Base-by-base conservation (phyloP, 2,888 invertebrate species). In the Rotaria sp. region DNA sequence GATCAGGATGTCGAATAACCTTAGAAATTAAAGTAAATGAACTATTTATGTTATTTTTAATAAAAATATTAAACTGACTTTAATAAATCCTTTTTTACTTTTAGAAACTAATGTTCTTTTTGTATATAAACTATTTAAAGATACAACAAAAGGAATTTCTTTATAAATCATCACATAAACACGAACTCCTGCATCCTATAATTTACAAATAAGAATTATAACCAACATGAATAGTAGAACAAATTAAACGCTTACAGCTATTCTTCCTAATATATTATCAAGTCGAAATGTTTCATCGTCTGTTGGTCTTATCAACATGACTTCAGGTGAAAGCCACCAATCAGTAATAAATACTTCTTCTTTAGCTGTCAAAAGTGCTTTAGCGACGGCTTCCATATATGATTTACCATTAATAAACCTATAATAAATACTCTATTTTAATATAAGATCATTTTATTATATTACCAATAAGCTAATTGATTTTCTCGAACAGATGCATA, bases 321-420 rank as follows among this genome's bases (percentile, higher is more conserved):
- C 95, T 92, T 97, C 96, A 0, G 97, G 97, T 90, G 96, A 96
- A 48, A 97, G 92, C 87, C 98, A 99, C 99, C 99, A 99, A 92
- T 98, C 98, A 0, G 97, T 95, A 85, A 99, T 97, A 92, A 95
- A 97, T 88, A 99, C 96, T 92, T 99, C 98, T 90, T 98, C 96
- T 88, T 93, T 94, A 0, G 98, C 98, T 85, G 93, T 93, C 89
- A 96, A 96, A 90, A 97, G 92, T 1, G 95, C 96, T 90, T 96
- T 95, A 0, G 96, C 96, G 0, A 96, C 94, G 0, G 96, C 94
- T 0, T 94, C 93, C 93, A 97, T 95, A 90, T 97, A 97, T 11
- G 93, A 93, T 0, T 94, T 93, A 8, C 96, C 97, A 91, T 97
- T 97, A 0, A 96, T 95, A 90, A 74, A 74, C 74, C 74, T 74